Evolutionary conservation across 2,888 invertebrate genomes (phyloP).

Genomic region (Microctonus brassicae): DNA sequence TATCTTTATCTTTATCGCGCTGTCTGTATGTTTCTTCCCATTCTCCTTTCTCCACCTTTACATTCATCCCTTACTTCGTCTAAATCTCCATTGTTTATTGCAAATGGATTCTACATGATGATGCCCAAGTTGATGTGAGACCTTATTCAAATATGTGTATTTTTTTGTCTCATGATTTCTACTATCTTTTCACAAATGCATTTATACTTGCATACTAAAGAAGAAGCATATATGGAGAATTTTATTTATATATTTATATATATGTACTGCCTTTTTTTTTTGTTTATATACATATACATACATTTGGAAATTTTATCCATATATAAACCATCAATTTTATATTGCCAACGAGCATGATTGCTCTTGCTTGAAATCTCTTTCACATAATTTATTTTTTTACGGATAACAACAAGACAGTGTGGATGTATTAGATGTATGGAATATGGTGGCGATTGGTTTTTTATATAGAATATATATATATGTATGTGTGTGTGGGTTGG

Average conservation of each 20-base stretch:
- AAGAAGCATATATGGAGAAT: neutral
- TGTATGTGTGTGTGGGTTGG: too few relatives aligned
- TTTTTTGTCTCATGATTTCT: constrained; percentile 53
- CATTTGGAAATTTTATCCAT: constrained; percentile 7
- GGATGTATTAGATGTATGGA: neutral
- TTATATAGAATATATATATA: neutral
- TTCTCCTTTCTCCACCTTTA: constrained; percentile 39
- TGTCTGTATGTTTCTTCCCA: neutral
- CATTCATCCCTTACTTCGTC: constrained; percentile 44
- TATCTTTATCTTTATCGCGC: too few relatives aligned
- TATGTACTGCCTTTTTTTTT: neutral
- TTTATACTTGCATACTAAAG: constrained; percentile 4
- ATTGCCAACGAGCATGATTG: constrained; percentile 59
- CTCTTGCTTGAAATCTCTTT: constrained; percentile 58
- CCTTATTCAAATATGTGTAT: constrained; percentile 63
- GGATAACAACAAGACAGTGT: constrained; percentile 34
- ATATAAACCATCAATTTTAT: constrained; percentile 53
- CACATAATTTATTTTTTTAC: constrained; percentile 63
- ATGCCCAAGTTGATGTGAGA: constrained; percentile 60
- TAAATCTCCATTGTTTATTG: constrained; percentile 70
- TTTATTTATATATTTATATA: too few relatives aligned
- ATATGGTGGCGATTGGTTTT: constrained; percentile 1
- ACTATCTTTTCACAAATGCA: constrained; percentile 28
- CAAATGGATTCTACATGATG: constrained; percentile 69
- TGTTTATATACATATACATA: neutral